Percentiles rank a stretch among this genome's conserved stretches.
phyloP scores from a whole-genome alignment of 2,888 invertebrate species.

The Leptinotarsa juncta region DNA sequence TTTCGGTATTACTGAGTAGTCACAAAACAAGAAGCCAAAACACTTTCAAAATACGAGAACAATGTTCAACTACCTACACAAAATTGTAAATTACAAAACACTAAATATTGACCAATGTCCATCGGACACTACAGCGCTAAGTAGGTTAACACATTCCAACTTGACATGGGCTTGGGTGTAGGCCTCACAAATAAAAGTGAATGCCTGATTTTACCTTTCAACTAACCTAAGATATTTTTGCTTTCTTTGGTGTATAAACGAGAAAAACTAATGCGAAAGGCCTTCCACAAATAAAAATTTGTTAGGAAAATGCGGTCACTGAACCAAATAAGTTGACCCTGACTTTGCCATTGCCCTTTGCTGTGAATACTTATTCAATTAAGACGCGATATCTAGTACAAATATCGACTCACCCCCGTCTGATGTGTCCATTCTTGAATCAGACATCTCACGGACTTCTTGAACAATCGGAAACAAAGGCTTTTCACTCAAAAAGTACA shows the following conservation, averaged over 20 bases:
- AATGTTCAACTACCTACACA: constrained; percentile 1
- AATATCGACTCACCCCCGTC: constrained; percentile 58
- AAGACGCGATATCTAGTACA: constrained; percentile 15
- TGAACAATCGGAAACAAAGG: constrained; percentile 30
- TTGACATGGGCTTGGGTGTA: constrained; percentile 12
- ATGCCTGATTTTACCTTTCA: background rate
- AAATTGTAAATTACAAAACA: background rate
- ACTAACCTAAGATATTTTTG: background rate
- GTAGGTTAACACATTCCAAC: constrained; percentile 13
- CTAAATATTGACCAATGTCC: background rate
- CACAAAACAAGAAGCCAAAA: background rate
- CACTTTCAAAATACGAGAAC: background rate
- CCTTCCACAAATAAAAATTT: constrained; percentile 36
- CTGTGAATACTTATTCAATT: constrained; percentile 44
- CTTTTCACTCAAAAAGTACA: constrained; percentile 59
- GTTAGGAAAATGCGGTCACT: constrained; percentile 69
- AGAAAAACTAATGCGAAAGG: too few species aligned
- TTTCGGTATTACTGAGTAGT: too few species aligned
- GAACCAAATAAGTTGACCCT: constrained; percentile 73
- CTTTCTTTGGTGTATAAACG: background rate
- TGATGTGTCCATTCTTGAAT: constrained; percentile 58
- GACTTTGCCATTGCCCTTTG: constrained; percentile 73
- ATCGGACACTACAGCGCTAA: background rate
- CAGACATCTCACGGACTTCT: constrained; percentile 12
- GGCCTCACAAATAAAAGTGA: background rate